phyloP scores from a whole-genome alignment of 2,888 invertebrate genomes.

The Yponomeuta cagnagella region DNA sequence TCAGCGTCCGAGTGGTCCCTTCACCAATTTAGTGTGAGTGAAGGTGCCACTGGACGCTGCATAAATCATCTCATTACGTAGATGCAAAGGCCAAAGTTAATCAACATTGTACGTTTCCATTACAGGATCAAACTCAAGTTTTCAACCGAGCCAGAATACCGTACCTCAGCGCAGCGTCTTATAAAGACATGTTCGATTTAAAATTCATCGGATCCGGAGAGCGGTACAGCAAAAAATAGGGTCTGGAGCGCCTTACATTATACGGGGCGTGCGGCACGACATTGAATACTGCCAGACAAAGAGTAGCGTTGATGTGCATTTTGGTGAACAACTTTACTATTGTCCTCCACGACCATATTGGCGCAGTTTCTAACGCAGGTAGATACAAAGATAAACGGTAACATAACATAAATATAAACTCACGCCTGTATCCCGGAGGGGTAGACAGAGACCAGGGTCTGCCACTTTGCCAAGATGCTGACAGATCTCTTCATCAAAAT shows the following conservation, averaged over 20 bases:
- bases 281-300: constrained; percentile 21
- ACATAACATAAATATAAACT: too few species aligned
- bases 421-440: too few species aligned
- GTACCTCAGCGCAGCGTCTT: constrained; percentile 45
- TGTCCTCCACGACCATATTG: not conserved
- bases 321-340: not conserved
- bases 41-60: too few species aligned
- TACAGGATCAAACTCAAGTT: not conserved
- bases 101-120: too few species aligned
- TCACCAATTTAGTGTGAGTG: too few species aligned
- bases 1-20: too few species aligned
- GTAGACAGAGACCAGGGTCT: too few species aligned
- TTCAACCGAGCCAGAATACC: constrained; percentile 34
- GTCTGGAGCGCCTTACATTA: constrained; percentile 54
- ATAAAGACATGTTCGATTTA: constrained; percentile 68
- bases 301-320: constrained; percentile 1
- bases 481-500: too few species aligned
- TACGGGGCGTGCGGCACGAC: constrained; percentile 71
- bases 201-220: constrained; percentile 46
- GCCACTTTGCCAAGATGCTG: too few species aligned
- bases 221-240: constrained; percentile 67
- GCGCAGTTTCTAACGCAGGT: not conserved
- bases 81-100: too few species aligned
- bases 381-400: too few species aligned
- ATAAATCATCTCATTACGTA: too few species aligned